Conservation (phyloP, 2,797 vertebrate species). For the Gymnoscopelus microlampas region DNA sequence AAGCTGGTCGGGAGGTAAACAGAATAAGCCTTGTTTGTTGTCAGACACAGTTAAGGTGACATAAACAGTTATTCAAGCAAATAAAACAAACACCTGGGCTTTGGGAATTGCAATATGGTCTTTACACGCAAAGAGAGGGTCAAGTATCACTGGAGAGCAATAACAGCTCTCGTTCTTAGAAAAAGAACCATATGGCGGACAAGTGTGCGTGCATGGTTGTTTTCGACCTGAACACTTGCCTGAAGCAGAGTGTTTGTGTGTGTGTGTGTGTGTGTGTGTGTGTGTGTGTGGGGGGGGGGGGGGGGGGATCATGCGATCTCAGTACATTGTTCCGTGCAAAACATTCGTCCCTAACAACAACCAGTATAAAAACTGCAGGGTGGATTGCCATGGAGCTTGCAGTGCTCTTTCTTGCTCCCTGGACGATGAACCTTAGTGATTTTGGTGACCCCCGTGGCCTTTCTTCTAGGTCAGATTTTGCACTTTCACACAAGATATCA, state of each 20-base stretch:
- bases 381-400: too few species aligned
- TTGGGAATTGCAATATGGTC: background rate
- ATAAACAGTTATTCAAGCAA: background rate
- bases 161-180: constrained; percentile 11
- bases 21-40: background rate
- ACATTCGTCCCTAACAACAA: too few species aligned
- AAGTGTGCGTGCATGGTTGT: constrained; percentile 18
- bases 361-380: too few species aligned
- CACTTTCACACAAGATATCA: too few species aligned
- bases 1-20: constrained; percentile 11
- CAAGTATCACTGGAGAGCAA: constrained; percentile 4
- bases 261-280: constrained; percentile 21
- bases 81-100: background rate
- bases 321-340: too few species aligned
- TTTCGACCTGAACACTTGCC: background rate
- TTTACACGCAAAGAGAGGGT: constrained; percentile 13
- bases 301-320: too few species aligned
- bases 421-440: too few species aligned
- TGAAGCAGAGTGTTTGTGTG: background rate
- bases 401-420: too few species aligned
- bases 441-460: too few species aligned
- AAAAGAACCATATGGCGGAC: constrained; percentile 20
- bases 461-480: too few species aligned
- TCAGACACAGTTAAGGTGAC: background rate
- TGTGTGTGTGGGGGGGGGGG: background rate